Base-by-base conservation (phyloP, 1,140 invertebrate genomes). In the Pentalonia nigronervosa region DNA sequence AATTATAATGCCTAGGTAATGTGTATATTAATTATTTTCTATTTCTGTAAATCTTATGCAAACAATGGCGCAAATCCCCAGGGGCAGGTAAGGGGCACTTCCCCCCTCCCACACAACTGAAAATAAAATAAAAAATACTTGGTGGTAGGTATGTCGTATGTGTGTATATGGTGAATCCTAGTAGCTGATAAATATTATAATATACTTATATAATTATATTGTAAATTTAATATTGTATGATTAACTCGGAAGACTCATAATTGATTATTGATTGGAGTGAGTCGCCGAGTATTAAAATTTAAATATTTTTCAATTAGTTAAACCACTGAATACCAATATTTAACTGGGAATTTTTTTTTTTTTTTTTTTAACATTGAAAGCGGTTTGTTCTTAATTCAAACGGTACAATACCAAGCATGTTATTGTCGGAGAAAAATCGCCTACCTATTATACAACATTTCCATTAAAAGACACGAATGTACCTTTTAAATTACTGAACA, bases 401-500 rank as follows among this genome's bases (percentile, higher is more conserved):
- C 3, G 36, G 21, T 45, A 84, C 41, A 84, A 84, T 84, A 45
- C 36, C 21, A 45, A 87, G 25, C 45, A 47, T n/a, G 7, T 86
- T 87, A 87, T 30, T 48, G 17, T 30, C 11, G 14, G 45, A 48
- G 17, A 87, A 47, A 47, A 47, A 47, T 2, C 4, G 14, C 41
- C 25, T 48, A 87, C 23, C 3, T n/a, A n/a, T n/a, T 41, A 41
- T 41, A 41, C 4, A 48, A n/a, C 14, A 47, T 87, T 17, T 87
- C 45, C 11, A 47, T 87, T 45, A 8, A 84, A 48, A 30, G 25
- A 30, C 45, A 87, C 30, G 30, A 17, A n/a, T 30, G 25, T 30
- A 87, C 45, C 30, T 47, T 87, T 87, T 87, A 87, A 87, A 87
- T 45, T 87, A n/a, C 45, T 87, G 7, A 89, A 89, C 87, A 89